Evolutionary conservation across 2,888 invertebrate genomes (phyloP).

Genomic region (Tridacna gigas): DNA sequence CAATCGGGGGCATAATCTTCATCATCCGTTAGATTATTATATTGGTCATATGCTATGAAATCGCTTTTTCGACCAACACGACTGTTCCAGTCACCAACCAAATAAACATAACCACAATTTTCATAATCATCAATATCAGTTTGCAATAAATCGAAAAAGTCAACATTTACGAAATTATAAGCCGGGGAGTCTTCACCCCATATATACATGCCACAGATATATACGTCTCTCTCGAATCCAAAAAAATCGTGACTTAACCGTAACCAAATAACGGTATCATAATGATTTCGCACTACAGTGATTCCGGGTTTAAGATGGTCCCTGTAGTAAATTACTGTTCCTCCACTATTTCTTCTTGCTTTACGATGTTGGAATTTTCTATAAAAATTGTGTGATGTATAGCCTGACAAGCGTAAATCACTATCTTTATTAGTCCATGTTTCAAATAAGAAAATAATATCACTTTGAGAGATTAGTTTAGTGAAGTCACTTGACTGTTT

Average conservation of each 20-base stretch:
- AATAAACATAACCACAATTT: too few species aligned
- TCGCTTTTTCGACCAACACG: neutral
- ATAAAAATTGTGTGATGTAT: slow-evolving; percentile 17
- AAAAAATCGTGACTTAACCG: too few species aligned
- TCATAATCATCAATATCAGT: too few species aligned
- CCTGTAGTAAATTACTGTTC: slow-evolving; percentile 12
- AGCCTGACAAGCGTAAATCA: slow-evolving; percentile 20
- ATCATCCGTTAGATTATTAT: neutral
- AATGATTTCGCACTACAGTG: slow-evolving; percentile 3
- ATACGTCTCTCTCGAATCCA: too few species aligned
- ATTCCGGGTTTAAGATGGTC: too few species aligned
- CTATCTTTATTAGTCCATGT: slow-evolving; percentile 17
- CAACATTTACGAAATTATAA: too few species aligned
- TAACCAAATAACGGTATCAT: slow-evolving; percentile 18
- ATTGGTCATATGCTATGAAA: neutral
- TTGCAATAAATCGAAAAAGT: too few species aligned
- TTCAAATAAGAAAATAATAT: slow-evolving; percentile 23
- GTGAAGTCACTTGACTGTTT: slow-evolving; percentile 10
- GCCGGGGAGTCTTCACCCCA: too few species aligned
- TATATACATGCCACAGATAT: too few species aligned
- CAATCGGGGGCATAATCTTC: neutral
- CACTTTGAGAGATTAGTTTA: neutral
- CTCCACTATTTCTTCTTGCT: slow-evolving; percentile 13
- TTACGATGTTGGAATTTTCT: slow-evolving; percentile 17
- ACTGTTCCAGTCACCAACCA: too few species aligned